Conservation (phyloP, 2,797 vertebrate species). For the Selene dorsalis region DNA sequence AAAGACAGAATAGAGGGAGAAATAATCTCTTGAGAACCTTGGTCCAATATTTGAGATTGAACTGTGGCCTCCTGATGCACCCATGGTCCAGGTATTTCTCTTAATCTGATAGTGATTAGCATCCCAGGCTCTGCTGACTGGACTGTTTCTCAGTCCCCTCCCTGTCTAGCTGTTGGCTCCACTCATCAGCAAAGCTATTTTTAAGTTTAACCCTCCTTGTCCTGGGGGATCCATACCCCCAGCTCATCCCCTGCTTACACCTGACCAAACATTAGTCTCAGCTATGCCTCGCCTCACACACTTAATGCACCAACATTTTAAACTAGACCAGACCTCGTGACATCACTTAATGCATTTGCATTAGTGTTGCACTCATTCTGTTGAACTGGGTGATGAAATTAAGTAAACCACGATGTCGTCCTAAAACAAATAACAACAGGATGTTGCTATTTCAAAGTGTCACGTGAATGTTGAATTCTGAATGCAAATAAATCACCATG, state of each 20-base stretch:
- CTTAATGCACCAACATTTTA: slow-evolving; percentile 38
- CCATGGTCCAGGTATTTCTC: slow-evolving; percentile 50
- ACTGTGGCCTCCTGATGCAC: slow-evolving; percentile 18
- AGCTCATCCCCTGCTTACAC: slow-evolving; percentile 64
- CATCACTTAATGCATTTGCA: slow-evolving; percentile 21
- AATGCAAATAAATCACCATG: slow-evolving; percentile 30
- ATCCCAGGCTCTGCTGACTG: slow-evolving; percentile 75
- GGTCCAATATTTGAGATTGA: slow-evolving; percentile 47
- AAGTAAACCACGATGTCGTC: not conserved
- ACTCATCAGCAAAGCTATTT: slow-evolving; percentile 78
- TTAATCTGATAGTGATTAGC: slow-evolving; percentile 73
- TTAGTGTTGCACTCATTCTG: slow-evolving; percentile 25
- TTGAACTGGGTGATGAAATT: slow-evolving; percentile 21
- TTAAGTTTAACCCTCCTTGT: slow-evolving; percentile 71
- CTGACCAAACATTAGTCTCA: slow-evolving; percentile 50
- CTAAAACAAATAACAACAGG: slow-evolving; percentile 11
- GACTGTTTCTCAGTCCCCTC: slow-evolving; percentile 52
- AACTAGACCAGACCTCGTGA: slow-evolving; percentile 25
- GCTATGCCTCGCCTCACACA: slow-evolving; percentile 31
- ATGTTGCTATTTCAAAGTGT: slow-evolving; percentile 1
- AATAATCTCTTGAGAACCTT: slow-evolving; percentile 32
- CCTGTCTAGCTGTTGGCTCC: slow-evolving; percentile 71
- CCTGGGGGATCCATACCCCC: slow-evolving; percentile 52
- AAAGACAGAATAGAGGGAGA: not conserved
- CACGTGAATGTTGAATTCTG: slow-evolving; percentile 13